A percentile compares a stretch with the other conserved stretches of the same genome.
These are phyloP conservation scores for Alosa alosa DNA, from an alignment of 2,113 vertebrate species.

Conservation along the genomic window DNA sequence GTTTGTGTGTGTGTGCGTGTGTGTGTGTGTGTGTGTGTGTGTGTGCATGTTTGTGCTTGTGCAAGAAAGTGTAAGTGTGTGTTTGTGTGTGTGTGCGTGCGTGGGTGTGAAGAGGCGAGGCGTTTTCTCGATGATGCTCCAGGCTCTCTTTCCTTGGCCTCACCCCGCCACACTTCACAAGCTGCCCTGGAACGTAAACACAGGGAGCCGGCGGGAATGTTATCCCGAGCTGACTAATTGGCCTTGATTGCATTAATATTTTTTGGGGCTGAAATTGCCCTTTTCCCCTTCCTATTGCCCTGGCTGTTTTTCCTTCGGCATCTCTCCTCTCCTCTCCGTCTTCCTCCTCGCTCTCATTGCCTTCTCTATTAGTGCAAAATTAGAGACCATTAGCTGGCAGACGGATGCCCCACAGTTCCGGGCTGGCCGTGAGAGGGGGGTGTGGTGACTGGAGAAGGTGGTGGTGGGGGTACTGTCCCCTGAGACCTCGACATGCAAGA, in stretches of 20 bases:
- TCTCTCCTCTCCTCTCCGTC: constrained; percentile 33
- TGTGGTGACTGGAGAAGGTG: background rate
- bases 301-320: constrained; percentile 63
- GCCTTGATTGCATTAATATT: constrained; percentile 76
- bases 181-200: constrained; percentile 62
- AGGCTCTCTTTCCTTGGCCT: constrained; percentile 11
- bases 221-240: constrained; percentile 70
- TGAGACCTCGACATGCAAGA: constrained; percentile 17
- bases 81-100: constrained; percentile 19
- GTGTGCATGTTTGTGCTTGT: background rate
- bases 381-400: constrained; percentile 70
- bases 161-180: constrained; percentile 48
- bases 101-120: background rate
- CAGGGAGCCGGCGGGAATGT: constrained; percentile 64
- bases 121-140: constrained; percentile 8
- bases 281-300: constrained; percentile 72
- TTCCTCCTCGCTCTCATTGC: constrained; percentile 45
- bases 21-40: constrained; percentile 25
- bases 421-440: constrained; percentile 36
- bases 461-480: constrained; percentile 22
- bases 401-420: constrained; percentile 62
- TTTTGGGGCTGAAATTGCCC: constrained; percentile 66
- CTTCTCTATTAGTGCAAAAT: constrained; percentile 68
- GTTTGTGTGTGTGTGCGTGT: background rate
- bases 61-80: constrained; percentile 17